A percentile compares a stretch with the other conserved stretches of the same genome.
Conservation (phyloP, 1,140 invertebrate genomes). For the Pectinophora gossypiella region DNA sequence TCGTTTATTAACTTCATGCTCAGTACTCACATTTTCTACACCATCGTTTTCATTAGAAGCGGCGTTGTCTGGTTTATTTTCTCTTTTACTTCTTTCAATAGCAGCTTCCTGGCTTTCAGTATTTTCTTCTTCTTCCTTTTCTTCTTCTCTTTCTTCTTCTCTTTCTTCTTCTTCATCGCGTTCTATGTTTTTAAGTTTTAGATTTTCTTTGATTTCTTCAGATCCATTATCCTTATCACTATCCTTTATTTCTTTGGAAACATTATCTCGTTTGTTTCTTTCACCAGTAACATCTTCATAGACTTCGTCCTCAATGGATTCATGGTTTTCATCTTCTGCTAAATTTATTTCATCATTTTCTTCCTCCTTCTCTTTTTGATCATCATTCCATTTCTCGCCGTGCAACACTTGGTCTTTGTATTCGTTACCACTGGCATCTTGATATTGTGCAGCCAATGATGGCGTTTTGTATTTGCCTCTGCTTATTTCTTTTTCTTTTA, state of each 20-base stretch:
- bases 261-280: conserved; percentile 13
- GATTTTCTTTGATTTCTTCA: background rate
- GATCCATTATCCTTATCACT: background rate
- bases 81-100: conserved; percentile 19
- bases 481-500: conserved; percentile 57
- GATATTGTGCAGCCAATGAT: conserved; percentile 30
- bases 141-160: conserved; percentile 7
- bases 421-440: conserved; percentile 45
- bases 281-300: conserved; percentile 17
- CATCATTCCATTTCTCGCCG: conserved; percentile 53
- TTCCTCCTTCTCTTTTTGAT: conserved; percentile 47
- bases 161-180: no score
- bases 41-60: background rate
- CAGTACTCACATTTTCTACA: conserved; percentile 6
- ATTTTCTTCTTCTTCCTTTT: background rate
- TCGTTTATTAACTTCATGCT: conserved; percentile 45
- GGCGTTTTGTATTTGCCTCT: conserved; percentile 61
- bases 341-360: conserved; percentile 46
- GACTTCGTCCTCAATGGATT: conserved; percentile 22
- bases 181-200: conserved; percentile 10
- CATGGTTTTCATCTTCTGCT: conserved; percentile 41
- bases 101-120: background rate
- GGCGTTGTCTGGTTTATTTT: conserved; percentile 10
- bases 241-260: conserved; percentile 11
- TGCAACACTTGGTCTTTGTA: conserved; percentile 42